A percentile compares a stretch with the other conserved stretches of the same genome.
Conservation (phyloP, 2,888 invertebrate genomes). For the Clostera curtula region DNA sequence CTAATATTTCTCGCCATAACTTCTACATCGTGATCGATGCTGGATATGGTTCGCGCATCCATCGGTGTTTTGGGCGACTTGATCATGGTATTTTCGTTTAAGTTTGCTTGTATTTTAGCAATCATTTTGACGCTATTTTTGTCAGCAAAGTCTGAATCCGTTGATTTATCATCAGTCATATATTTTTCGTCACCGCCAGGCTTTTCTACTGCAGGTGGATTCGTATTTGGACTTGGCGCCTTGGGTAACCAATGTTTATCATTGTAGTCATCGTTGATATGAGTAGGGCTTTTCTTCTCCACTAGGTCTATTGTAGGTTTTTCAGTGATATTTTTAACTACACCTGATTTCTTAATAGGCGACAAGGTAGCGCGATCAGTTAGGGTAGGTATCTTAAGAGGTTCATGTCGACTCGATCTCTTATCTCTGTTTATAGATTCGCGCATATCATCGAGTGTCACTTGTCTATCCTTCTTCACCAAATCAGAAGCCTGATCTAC, state of each 20-base stretch:
- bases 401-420: slow-evolving; percentile 18
- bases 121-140: slow-evolving; percentile 66
- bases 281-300: slow-evolving; percentile 37
- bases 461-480: too few relatives aligned
- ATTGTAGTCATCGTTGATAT: slow-evolving; percentile 36
- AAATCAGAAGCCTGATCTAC: too few relatives aligned
- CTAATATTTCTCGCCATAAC: slow-evolving; percentile 38
- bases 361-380: slow-evolving; percentile 25
- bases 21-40: slow-evolving; percentile 52
- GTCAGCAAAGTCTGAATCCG: slow-evolving; percentile 57
- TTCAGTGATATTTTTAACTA: too few relatives aligned
- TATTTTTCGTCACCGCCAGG: slow-evolving; percentile 60
- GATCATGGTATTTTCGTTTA: slow-evolving; percentile 68
- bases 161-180: slow-evolving; percentile 62
- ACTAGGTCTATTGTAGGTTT: slow-evolving; percentile 22
- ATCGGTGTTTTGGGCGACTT: slow-evolving; percentile 69
- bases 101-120: slow-evolving; percentile 64
- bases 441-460: slow-evolving; percentile 26
- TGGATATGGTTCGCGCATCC: slow-evolving; percentile 58
- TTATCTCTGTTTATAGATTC: slow-evolving; percentile 24
- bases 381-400: slow-evolving; percentile 12
- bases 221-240: slow-evolving; percentile 50
- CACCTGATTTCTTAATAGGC: slow-evolving; percentile 31
- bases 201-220: slow-evolving; percentile 60
- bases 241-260: slow-evolving; percentile 61